Conservation (phyloP, 2,888 invertebrate genomes). For the Caenorhabditis uteleia region DNA sequence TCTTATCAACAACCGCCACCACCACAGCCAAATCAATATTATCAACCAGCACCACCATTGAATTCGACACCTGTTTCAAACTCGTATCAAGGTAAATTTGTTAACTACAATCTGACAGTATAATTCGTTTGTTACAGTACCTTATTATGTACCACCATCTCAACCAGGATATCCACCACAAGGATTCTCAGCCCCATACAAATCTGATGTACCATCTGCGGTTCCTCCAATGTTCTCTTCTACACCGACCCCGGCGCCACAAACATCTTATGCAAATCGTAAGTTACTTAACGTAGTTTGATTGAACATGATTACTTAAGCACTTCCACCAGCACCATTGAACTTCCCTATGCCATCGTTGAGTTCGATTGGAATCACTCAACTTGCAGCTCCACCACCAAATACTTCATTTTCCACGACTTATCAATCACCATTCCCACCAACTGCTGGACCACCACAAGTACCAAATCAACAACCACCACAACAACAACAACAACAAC, state of each 20-base stretch:
- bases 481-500: constrained; percentile 9
- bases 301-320: constrained; percentile 4
- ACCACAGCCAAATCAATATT: constrained; percentile 10
- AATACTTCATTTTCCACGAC: constrained; percentile 3
- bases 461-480: constrained; percentile 16
- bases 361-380: constrained; percentile 65
- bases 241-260: constrained; percentile 12
- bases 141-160: constrained; percentile 15
- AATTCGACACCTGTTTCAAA: constrained; percentile 7
- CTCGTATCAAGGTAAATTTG: constrained; percentile 18
- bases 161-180: constrained; percentile 13
- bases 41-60: constrained; percentile 23
- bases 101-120: not conserved
- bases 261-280: constrained; percentile 31
- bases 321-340: constrained; percentile 49
- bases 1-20: constrained; percentile 11
- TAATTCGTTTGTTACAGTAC: constrained; percentile 10
- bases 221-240: constrained; percentile 40
- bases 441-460: constrained; percentile 3
- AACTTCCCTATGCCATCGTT: constrained; percentile 69
- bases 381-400: constrained; percentile 56
- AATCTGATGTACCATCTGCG: constrained; percentile 34
- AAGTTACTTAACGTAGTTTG: not conserved
- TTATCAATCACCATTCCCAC: constrained; percentile 7
- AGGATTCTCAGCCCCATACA: constrained; percentile 15